Conservation (phyloP, 2,797 vertebrate genomes). For the Synanceia verrucosa region DNA sequence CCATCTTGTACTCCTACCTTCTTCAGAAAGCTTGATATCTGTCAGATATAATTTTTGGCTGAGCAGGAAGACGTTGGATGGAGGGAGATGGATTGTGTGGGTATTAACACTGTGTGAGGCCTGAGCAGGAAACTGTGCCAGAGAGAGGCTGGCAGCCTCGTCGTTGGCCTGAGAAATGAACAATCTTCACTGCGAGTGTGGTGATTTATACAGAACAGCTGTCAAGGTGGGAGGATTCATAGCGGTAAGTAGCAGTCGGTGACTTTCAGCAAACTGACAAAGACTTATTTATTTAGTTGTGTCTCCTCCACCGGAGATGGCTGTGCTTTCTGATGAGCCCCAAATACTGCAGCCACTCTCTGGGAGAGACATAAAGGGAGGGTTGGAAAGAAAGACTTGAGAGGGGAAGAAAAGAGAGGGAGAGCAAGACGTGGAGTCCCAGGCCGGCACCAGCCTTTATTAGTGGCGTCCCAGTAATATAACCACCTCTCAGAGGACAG, state of each 20-base stretch:
- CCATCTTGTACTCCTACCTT: constrained; percentile 5
- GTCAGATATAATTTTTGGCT: constrained; percentile 50
- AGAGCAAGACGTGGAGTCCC: constrained; percentile 52
- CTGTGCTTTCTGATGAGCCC: constrained; percentile 35
- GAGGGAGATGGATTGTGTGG: constrained; percentile 54
- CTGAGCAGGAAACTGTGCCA: constrained; percentile 54
- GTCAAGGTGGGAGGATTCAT: constrained; percentile 47
- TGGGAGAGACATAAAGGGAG: constrained; percentile 5
- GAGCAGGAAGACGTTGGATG: constrained; percentile 39
- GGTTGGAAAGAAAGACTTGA: constrained; percentile 45
- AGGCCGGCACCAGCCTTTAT: constrained; percentile 72
- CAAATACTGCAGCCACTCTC: constrained; percentile 20
- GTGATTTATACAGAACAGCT: constrained; percentile 69
- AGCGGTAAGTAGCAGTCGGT: constrained; percentile 31
- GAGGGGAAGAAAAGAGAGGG: constrained; percentile 28
- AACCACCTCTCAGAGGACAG: constrained; percentile 72
- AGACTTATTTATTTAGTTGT: constrained; percentile 49
- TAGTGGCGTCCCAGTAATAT: constrained; percentile 76
- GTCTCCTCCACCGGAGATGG: constrained; percentile 29
- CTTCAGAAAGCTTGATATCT: constrained; percentile 50
- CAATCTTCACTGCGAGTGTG: constrained; percentile 64
- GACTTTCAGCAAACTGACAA: constrained; percentile 53
- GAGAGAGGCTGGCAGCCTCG: constrained; percentile 58
- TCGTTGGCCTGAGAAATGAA: constrained; percentile 60
- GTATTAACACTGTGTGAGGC: constrained; percentile 64